These are phyloP conservation scores for Aphelinus certus DNA, from an alignment of 1,140 invertebrate species.

Conservation along the genomic window DNA sequence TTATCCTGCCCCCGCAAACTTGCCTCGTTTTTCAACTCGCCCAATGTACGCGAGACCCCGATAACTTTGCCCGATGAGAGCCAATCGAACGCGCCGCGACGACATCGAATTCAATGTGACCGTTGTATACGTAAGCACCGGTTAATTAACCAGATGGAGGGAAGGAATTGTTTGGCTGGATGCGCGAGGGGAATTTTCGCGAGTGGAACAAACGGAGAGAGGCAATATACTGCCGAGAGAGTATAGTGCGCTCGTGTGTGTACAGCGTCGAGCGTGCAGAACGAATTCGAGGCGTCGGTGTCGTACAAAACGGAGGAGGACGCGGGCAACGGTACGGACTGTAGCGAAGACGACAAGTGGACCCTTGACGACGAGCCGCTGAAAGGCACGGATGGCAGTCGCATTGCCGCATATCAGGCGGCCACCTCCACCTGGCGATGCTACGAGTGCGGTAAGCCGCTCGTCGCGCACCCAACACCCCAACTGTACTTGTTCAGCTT, in stretches of 20 bases:
- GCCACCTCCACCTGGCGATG: slow-evolving; percentile 62
- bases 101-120: not conserved
- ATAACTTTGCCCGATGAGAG: too few relatives aligned
- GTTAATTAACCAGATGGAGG: not conserved
- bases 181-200: not conserved
- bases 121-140: not conserved
- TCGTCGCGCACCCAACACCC: not conserved
- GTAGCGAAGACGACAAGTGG: slow-evolving; percentile 62
- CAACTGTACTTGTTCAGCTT: too few relatives aligned
- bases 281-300: slow-evolving; percentile 64
- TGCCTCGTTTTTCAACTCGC: too few relatives aligned
- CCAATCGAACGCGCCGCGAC: too few relatives aligned
- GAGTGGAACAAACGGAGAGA: too few relatives aligned
- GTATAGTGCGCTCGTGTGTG: not conserved
- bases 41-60: too few relatives aligned
- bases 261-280: slow-evolving; percentile 63
- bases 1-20: too few relatives aligned
- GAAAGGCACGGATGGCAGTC: slow-evolving; percentile 62
- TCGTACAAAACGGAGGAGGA: slow-evolving; percentile 62
- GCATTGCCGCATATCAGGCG: slow-evolving; percentile 62
- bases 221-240: too few relatives aligned
- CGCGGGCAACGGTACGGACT: slow-evolving; percentile 55
- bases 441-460: slow-evolving; percentile 60
- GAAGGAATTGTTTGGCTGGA: slow-evolving; percentile 3
- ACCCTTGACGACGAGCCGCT: slow-evolving; percentile 61